phyloP scores from a whole-genome alignment of 2,888 invertebrate genomes.

The Himalopsyche kuldschensis region DNA sequence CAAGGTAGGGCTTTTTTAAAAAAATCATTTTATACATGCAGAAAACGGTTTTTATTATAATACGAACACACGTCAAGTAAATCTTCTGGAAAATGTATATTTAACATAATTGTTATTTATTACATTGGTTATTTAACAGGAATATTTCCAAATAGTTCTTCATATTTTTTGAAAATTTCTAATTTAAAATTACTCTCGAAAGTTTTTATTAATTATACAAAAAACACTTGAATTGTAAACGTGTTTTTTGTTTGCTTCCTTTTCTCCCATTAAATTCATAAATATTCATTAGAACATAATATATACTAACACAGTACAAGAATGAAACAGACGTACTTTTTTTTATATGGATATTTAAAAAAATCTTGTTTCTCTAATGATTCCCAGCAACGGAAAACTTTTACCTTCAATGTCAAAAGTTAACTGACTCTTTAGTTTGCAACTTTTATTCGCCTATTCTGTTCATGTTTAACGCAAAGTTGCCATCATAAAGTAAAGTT shows the following conservation, averaged over 20 bases:
- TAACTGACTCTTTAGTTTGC: not conserved
- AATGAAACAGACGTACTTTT: not conserved
- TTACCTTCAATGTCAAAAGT: not conserved
- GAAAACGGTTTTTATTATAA: not conserved
- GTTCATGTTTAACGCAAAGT: not conserved
- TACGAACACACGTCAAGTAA: not conserved
- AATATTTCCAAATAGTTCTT: too few species aligned
- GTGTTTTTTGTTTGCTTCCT: too few species aligned
- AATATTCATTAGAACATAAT: too few species aligned
- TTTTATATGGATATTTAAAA: not conserved
- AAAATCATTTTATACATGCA: not conserved
- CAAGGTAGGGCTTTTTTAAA: not conserved
- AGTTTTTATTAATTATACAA: too few species aligned
- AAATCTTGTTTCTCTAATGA: not conserved
- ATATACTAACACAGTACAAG: too few species aligned
- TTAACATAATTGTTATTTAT: too few species aligned
- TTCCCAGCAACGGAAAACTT: not conserved
- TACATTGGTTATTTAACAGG: too few species aligned
- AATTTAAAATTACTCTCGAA: too few species aligned
- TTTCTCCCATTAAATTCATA: too few species aligned
- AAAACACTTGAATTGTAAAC: too few species aligned
- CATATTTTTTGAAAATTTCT: too few species aligned
- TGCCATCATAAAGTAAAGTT: not conserved
- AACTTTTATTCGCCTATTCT: not conserved
- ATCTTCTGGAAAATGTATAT: not conserved